Evolutionary conservation across 2,888 invertebrate species (phyloP).

Genomic region (Drosophila histrio): DNA sequence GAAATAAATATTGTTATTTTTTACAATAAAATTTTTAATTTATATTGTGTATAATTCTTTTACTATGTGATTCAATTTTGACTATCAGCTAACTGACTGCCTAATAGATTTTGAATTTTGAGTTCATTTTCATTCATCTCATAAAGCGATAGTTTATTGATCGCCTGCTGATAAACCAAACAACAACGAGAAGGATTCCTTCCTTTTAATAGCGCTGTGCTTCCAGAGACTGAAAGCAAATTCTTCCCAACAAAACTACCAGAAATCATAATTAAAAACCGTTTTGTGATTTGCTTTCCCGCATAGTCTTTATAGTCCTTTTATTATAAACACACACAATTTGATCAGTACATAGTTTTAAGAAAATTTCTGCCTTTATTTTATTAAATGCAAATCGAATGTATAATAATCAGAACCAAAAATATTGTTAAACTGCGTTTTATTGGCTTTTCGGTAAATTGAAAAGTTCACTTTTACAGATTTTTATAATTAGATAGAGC

Average conservation of each 20-base stretch:
- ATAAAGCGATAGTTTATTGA: too few relatives aligned
- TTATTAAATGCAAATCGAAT: constrained; percentile 25
- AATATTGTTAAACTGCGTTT: constrained; percentile 16
- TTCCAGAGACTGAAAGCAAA: background rate
- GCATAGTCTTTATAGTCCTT: background rate
- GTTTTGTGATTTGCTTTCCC: background rate
- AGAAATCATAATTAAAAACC: background rate
- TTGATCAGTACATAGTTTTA: constrained; percentile 4
- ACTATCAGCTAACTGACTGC: background rate
- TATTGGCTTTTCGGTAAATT: constrained; percentile 23
- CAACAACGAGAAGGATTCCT: too few relatives aligned
- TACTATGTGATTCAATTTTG: background rate
- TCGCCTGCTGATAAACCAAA: too few relatives aligned
- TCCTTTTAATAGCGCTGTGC: background rate
- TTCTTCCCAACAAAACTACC: background rate
- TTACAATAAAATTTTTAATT: constrained; percentile 58
- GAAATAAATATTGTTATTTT: constrained; percentile 67
- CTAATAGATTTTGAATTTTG: background rate
- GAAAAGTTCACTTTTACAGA: constrained; percentile 10
- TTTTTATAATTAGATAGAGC: background rate
- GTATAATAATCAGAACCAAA: constrained; percentile 25
- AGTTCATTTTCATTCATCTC: background rate
- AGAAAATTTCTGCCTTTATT: constrained; percentile 5
- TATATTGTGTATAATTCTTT: constrained; percentile 24
- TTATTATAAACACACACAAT: constrained; percentile 1